Base-by-base conservation (phyloP, 35 echinoderm and acorn worm species). In the Lytechinus pictus region DNA sequence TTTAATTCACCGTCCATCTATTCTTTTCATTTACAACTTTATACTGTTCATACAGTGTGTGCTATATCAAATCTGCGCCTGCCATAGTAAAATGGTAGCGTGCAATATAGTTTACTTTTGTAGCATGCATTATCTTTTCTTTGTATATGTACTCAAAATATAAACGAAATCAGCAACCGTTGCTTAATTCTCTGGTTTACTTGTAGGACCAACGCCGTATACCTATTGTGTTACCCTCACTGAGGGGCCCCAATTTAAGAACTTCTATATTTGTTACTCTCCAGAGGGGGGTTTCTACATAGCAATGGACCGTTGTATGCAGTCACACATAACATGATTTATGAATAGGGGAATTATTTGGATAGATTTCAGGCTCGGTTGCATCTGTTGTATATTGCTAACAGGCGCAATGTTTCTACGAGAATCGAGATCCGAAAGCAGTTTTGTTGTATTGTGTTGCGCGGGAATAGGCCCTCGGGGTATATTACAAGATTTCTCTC, bases 321-420 rank as follows among this genome's bases (percentile, higher is more conserved):
- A 79, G 66, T 79, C 66, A 79, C 66, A 79, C 66, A 79, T 79
- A 79, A 24, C 12, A 79, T 79, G 66, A 79, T 79, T 79, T 79
- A 79, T 79, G 66, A 19, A 79, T 79, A 24, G 66, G 19, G 19
- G 66, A 24, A 79, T 79, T 79, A 79, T 79, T 79, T 79, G 66
- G 66, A 79, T 79, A n/a, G 66, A 79, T 79, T 79, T 79, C 66
- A 79, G n/a, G 66, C 66, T 79, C 19, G 66, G 66, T 19, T 79
- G 66, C 16, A 19, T 79, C 66, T 79, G 66, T 79, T 79, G 66
- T 79, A 24, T 79, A 16, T 24, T 24, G 19, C 66, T n/a, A 79
- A 24, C n/a, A 79, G 66, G 66, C 16, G 66, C n/a, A 19, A 79
- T 79, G 66, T 79, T 79, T 79, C 16, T 24, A 7, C 16, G 6